Conservation (phyloP, 2,888 invertebrate species). For the Caradrina kadenii region DNA sequence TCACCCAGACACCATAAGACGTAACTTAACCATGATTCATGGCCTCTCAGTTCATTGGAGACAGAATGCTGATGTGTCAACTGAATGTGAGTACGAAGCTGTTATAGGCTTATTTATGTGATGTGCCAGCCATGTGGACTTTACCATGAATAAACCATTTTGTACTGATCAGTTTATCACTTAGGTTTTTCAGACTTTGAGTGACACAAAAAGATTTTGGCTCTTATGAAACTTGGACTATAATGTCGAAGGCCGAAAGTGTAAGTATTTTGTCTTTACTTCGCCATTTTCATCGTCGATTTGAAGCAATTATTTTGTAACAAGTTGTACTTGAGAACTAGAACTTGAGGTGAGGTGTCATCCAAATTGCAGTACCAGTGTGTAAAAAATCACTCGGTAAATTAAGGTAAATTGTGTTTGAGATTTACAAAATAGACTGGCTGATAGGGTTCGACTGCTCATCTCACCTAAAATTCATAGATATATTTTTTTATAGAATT, state of each 20-base stretch:
- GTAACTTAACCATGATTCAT: slow-evolving; percentile 55
- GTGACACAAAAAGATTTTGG: too few relatives aligned
- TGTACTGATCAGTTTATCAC: background rate
- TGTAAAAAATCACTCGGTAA: too few relatives aligned
- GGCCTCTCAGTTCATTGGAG: slow-evolving; percentile 50
- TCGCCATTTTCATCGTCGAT: too few relatives aligned
- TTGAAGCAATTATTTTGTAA: too few relatives aligned
- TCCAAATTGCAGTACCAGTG: too few relatives aligned
- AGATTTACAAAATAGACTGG: too few relatives aligned
- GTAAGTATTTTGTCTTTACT: too few relatives aligned
- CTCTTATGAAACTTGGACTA: background rate
- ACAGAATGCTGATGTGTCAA: slow-evolving; percentile 59
- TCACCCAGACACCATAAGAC: slow-evolving; percentile 41
- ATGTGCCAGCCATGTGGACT: slow-evolving; percentile 39
- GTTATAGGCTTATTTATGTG: slow-evolving; percentile 53
- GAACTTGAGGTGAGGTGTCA: too few relatives aligned
- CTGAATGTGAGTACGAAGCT: slow-evolving; percentile 51
- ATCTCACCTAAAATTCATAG: background rate
- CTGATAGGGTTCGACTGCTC: background rate
- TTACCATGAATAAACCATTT: slow-evolving; percentile 29
- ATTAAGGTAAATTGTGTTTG: too few relatives aligned
- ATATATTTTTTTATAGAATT: background rate
- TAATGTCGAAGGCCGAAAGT: too few relatives aligned
- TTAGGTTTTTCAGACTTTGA: background rate
- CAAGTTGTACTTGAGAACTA: too few relatives aligned